Percentiles rank a stretch among this genome's conserved stretches.
Conservation (phyloP, 2,113 vertebrate genomes). For the Hypomesus transpacificus region DNA sequence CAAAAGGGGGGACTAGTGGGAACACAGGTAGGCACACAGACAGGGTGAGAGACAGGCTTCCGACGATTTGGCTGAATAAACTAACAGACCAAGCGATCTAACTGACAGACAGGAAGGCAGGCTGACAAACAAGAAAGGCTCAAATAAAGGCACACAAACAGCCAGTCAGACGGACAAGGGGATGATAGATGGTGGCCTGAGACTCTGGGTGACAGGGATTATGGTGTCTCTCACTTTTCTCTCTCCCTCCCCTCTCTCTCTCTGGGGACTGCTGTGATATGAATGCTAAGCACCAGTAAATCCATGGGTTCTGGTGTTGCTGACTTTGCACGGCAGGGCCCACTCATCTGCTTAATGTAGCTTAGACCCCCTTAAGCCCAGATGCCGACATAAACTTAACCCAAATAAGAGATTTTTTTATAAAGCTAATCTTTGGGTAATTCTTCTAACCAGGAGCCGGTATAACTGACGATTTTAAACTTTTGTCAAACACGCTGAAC, state of each 20-base stretch:
- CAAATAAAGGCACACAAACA: background rate
- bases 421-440: too few relatives aligned
- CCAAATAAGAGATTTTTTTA: too few relatives aligned
- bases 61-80: too few relatives aligned
- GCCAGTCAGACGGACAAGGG: background rate
- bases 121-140: background rate
- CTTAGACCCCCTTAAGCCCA: background rate
- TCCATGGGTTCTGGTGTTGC: slow-evolving; percentile 4
- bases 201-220: slow-evolving; percentile 19
- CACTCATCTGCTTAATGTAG: background rate
- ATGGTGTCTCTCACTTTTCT: slow-evolving; percentile 24
- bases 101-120: too few relatives aligned
- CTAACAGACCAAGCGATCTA: too few relatives aligned
- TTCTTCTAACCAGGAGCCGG: too few relatives aligned
- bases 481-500: too few relatives aligned
- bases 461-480: too few relatives aligned
- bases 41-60: too few relatives aligned
- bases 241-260: background rate
- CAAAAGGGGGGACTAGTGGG: too few relatives aligned
- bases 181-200: slow-evolving; percentile 20
- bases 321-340: background rate
- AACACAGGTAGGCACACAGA: too few relatives aligned
- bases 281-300: slow-evolving; percentile 12
- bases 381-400: slow-evolving; percentile 12
- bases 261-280: background rate